Evolutionary conservation across 2,888 invertebrate species (phyloP), one percentile per base, ranked within the genome.

Genomic region (Muschampia plurimacula): DNA sequence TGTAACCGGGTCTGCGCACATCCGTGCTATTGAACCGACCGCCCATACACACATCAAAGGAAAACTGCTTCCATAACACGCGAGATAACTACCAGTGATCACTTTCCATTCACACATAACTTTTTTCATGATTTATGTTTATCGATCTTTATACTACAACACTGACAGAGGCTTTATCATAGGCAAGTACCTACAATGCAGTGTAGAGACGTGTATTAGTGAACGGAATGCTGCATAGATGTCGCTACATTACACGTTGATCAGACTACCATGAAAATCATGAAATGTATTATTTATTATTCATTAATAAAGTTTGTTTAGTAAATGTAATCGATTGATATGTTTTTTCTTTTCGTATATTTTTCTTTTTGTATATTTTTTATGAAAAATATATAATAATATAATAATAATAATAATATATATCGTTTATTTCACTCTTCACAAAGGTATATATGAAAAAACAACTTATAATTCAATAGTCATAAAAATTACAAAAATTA

Each of bases 21-120:
- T 69, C 69, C 69, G 69, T 10, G 44, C 41, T 57, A 52, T 62
- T 52, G 69, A 69, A 52, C 69, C 15, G 36, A 55, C 52, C 60
- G 36, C 49, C 60, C 69, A 63, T 69, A 63, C 63, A 64, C 39
- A 39, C 44, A 39, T 55, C 22, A 67, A 59, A 44, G 59, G 32
- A 68, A 67, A 68, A 59, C 59, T 59, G 67, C 59, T 67, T 55
- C 32, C 32, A 70, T 52, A 39, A 59, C 22, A 57, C 55, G 55
- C 4, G 46, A 49, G n/a, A 49, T 39, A 15, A 41, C 55, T 10
- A 15, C 12, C 46, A 22, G 15, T 8, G 15, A 66, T 28, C 59
- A 62, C 69, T 69, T 69, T 69, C 69, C 57, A 22, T 67, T 59
- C 28, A 44, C 28, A 39, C 55, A 52, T 15, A 4, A 55, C 55